Conservation (phyloP, 2,888 invertebrate genomes). For the Muschampia plurimacula region DNA sequence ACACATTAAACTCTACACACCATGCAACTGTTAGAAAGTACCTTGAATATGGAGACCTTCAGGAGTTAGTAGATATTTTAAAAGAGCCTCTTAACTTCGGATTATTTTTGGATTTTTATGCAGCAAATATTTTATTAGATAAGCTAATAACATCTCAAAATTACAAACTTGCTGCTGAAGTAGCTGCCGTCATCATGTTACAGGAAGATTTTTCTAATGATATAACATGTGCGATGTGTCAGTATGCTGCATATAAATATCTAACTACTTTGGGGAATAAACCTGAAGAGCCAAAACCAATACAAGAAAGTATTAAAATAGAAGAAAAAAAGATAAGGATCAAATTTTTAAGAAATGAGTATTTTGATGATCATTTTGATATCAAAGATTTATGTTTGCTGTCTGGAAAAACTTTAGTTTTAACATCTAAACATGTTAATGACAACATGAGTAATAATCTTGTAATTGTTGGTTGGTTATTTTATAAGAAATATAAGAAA, state of each 20-base stretch:
- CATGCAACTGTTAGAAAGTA: constrained; percentile 91
- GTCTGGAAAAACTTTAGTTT: constrained; percentile 93
- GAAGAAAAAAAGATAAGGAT: constrained; percentile 91
- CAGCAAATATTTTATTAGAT: constrained; percentile 93
- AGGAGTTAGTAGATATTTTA: constrained; percentile 89
- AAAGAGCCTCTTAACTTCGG: constrained; percentile 91
- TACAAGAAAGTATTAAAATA: constrained; percentile 65
- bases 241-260: constrained; percentile 92
- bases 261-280: constrained; percentile 68
- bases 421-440: constrained; percentile 82
- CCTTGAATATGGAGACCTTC: constrained; percentile 81
- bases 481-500: constrained; percentile 88
- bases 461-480: constrained; percentile 87
- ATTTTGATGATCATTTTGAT: constrained; percentile 96
- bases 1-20: constrained; percentile 91
- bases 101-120: constrained; percentile 93
- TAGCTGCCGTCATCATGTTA: constrained; percentile 93
- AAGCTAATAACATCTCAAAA: constrained; percentile 89
- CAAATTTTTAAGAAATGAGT: constrained; percentile 91
- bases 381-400: constrained; percentile 89
- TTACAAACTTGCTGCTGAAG: constrained; percentile 89
- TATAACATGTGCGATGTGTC: constrained; percentile 88
- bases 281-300: constrained; percentile 48
- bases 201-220: constrained; percentile 94
- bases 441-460: constrained; percentile 84